Base-by-base conservation (phyloP, 2,797 vertebrate species). In the Crenichthys baileyi region DNA sequence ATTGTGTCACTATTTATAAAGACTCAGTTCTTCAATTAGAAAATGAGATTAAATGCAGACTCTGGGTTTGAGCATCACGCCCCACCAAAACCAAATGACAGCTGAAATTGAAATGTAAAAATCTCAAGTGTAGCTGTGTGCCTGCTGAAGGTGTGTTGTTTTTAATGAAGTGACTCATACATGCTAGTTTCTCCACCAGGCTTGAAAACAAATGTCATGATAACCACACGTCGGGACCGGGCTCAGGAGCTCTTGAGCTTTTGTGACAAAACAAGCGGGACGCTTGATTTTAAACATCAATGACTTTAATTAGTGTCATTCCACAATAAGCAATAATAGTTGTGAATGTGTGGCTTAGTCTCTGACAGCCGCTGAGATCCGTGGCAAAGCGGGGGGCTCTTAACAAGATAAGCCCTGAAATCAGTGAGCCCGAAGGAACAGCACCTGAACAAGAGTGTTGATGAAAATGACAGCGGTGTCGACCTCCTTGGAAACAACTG, bases 271-370 rank as follows among this genome's bases (percentile, higher is more conserved):
- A 92, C 90, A 91, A 88, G 89, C 72, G 41, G 79, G 81, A 86
- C 65, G 79, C 87, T 83, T 90, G 88, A 91, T 92, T 94, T 90
- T 79, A 90, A 92, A 93, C 92, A 90, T 93, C 91, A 90, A 91
- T 85, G 91, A 89, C 86, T 94, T 92, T 90, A 94, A 94, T 93
- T 93, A 94, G 90, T 82, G 90, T 91, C 91, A 87, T 86, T 90
- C 90, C 70, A 82, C 89, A 87, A 85, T 91, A 85, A 81, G 86
- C 86, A 84, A 80, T 89, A 90, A 89, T 72, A 73, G 85, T 22
- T 20, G 70, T 2, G 84, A 83, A 82, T 31, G 83, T 39, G 77
- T 60, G 22, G 71, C 81, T 46, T 29, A 9, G 75, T 50, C 39
- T 77, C 79, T 82, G 87, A 89, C 90, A 87, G 90, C 72, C 71